Evolutionary conservation across 2,113 vertebrate species (phyloP).

Genomic region (Lepus europaeus): DNA sequence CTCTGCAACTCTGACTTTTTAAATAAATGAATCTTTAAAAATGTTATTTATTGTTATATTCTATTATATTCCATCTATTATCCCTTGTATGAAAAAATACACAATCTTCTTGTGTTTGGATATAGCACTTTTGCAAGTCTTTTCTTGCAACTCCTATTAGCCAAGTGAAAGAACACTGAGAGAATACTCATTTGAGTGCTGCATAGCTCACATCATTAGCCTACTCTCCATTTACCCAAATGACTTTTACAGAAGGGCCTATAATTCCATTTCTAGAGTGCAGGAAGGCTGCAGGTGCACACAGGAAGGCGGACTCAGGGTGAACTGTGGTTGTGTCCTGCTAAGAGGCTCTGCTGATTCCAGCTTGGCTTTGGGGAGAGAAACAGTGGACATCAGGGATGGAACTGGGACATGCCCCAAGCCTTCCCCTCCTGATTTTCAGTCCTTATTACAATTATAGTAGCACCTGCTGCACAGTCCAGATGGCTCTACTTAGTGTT

Average conservation of each 20-base stretch:
- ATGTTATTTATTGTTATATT: too few species aligned
- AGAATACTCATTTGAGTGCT: background rate
- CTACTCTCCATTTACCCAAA: background rate
- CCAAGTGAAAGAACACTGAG: background rate
- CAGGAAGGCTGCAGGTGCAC: background rate
- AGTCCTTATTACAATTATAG: too few species aligned
- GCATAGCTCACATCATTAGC: background rate
- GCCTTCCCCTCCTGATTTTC: too few species aligned
- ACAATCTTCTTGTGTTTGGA: background rate
- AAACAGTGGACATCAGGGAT: fast-evolving
- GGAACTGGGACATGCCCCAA: background rate
- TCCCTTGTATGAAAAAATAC: background rate
- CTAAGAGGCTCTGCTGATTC: too few species aligned
- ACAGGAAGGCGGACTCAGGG: too few species aligned
- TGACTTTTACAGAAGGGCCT: background rate
- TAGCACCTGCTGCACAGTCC: too few species aligned
- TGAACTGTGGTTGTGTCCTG: too few species aligned
- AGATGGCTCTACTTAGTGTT: too few species aligned
- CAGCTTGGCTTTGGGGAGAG: too few species aligned
- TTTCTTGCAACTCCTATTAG: background rate
- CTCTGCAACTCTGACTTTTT: too few species aligned
- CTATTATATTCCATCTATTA: background rate
- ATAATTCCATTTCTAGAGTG: background rate
- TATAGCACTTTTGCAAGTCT: background rate
- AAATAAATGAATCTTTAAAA: too few species aligned